Percentiles rank a stretch among this genome's conserved stretches.
phyloP scores from a whole-genome alignment of 1,140 invertebrate species.

The Nephotettix cincticeps region DNA sequence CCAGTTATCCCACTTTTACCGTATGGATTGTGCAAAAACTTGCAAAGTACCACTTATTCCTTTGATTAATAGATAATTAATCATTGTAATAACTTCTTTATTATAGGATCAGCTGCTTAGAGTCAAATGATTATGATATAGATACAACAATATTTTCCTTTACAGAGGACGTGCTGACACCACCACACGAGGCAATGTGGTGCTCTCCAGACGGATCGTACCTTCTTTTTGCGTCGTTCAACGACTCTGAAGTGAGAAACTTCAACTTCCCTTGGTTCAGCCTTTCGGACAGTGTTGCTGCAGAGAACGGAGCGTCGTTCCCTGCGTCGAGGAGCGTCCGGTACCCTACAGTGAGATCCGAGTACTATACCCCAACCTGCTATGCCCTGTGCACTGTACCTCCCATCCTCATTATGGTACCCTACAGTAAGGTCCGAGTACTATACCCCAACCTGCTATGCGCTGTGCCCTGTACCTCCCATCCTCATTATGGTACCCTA shows the following conservation, averaged over 20 bases:
- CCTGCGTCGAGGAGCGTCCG: conserved; percentile 72
- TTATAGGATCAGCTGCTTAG: too few species aligned
- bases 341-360: conserved; percentile 66
- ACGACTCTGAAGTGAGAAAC: conserved; percentile 76
- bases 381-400: too few species aligned
- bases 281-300: conserved; percentile 52
- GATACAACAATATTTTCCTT: conserved; percentile 18
- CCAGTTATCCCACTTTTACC: not conserved
- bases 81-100: too few species aligned
- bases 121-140: too few species aligned
- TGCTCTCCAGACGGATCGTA: conserved; percentile 76
- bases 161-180: conserved; percentile 73
- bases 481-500: too few species aligned
- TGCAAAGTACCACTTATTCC: too few species aligned
- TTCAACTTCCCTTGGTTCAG: conserved; percentile 76
- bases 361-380: conserved; percentile 9
- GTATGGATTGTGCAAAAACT: too few species aligned
- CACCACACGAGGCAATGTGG: conserved; percentile 73
- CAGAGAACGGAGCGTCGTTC: conserved; percentile 54
- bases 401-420: too few species aligned
- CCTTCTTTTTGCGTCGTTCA: conserved; percentile 83
- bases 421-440: conserved; percentile 59
- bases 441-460: not conserved
- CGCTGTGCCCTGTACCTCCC: too few species aligned
- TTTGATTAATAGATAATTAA: too few species aligned